Base-by-base conservation (phyloP, 2,113 vertebrate genomes). In the Piaya cayana region DNA sequence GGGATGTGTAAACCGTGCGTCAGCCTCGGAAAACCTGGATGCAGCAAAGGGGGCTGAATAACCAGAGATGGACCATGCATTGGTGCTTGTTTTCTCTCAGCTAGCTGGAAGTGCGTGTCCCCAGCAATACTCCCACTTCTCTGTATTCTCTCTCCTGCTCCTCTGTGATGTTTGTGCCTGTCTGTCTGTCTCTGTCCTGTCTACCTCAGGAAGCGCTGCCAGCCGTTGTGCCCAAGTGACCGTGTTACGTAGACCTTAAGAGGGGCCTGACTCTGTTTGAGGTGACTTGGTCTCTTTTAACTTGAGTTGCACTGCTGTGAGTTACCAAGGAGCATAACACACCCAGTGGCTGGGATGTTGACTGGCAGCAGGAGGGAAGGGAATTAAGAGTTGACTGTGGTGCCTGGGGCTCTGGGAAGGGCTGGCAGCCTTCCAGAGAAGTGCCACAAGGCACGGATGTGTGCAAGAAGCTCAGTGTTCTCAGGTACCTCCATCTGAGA, bases 91-190 rank as follows among this genome's bases (percentile, higher is more conserved):
- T 60, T 82, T 64, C 34, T 65, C 74, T 19, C 43, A 34, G 53
- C 17, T 59, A 19, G 45, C 71, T 82, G 37, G 63, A 30, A 59
- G 23, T 43, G 76, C 65, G 62, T 71, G 55, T 74, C 93, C 93
- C 68, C 70, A 64, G 83, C 2, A 1, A 90, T 96, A 85, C 92
- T 94, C 74, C 49, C 92, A 90, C 92, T 93, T 93, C 92, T 88
- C 94, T 94, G 56, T 92, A 91, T 79, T 96, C 96, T 97, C 97
- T 96, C 97, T 86, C 84, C 97, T 97, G 96, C 93, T 96, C 96
- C 93, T 96, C 94, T 90, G 21, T 89, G 91, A 85, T 74, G 70
- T 90, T 86, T 53, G 17, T 96, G 81, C 85, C 53, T 92, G 74
- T 85, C 72, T 86, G 75, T 88, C 87, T 45, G 16, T 45, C 43